Evolutionary conservation across 64 coral and sea anemone species (phyloP), one percentile per base, ranked within the genome.

Genomic region (Stichodactyla mertensii): DNA sequence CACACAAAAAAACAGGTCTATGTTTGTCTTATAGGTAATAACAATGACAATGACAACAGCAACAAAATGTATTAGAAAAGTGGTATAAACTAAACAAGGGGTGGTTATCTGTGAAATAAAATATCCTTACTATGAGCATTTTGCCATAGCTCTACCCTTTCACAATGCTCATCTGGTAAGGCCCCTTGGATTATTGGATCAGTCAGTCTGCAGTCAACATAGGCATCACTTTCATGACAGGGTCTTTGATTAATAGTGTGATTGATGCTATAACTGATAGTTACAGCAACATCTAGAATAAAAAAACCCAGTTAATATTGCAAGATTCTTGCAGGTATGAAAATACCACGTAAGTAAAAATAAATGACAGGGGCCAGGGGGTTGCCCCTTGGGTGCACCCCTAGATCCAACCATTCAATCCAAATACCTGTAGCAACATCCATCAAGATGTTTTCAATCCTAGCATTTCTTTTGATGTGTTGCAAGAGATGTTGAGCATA

Each of bases 371-470:
- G n/a, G n/a, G n/a, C n/a, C n/a, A n/a, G n/a, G n/a, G n/a, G n/a
- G n/a, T n/a, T n/a, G n/a, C n/a, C n/a, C n/a, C n/a, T n/a, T n/a
- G n/a, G n/a, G n/a, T n/a, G n/a, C n/a, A n/a, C n/a, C n/a, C n/a
- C 56, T 10, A 7, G 13, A 10, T 7, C 13, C 56, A 57, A 4
- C 13, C 56, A 52, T 52, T 15, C 20, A 66, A 51, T n/a, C 5
- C 4, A 51, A 78, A 20, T 93, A 98, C 95, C 95, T 78, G 77
- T 82, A 10, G 92, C 92, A 8, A 98, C 89, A 85, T 93, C 95
- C 95, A 98, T 98, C 2, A 98, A 87, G 53, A 98, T 94, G 24
- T 79, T 59, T 54, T 98, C 95, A 66, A 98, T 93, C 57, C 95
- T 82, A 4, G 59, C 77, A 61, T 98, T 88, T 79, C 85, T 91